Evolutionary conservation across 2,113 vertebrate genomes (phyloP).

Genomic region (Chascanopsetta lugubris): DNA sequence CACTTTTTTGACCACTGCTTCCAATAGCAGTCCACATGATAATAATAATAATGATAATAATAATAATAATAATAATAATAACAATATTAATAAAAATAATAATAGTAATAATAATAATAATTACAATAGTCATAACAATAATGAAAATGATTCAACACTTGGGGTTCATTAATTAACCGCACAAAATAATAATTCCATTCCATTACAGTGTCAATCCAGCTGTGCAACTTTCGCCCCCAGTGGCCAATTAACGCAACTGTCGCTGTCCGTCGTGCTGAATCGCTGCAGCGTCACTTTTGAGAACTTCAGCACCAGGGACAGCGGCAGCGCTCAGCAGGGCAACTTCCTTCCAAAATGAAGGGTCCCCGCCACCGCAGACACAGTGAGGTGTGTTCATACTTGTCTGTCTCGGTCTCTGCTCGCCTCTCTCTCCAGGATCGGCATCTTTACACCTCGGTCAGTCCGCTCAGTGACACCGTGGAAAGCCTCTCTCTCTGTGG

Average conservation of each 20-base stretch:
- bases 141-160: too few species aligned
- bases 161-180: not conserved
- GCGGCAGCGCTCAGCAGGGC: not conserved
- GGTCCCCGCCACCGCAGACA: not conserved
- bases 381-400: slow-evolving; percentile 60
- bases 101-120: too few species aligned
- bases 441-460: slow-evolving; percentile 68
- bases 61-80: too few species aligned
- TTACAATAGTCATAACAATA: too few species aligned
- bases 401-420: slow-evolving; percentile 53
- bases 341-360: not conserved
- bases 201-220: too few species aligned
- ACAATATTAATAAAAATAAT: too few species aligned
- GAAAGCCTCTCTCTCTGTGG: slow-evolving; percentile 12
- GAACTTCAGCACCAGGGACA: slow-evolving; percentile 32
- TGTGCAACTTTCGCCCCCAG: slow-evolving; percentile 32
- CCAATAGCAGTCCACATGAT: too few species aligned
- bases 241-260: slow-evolving; percentile 8
- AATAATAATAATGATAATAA: too few species aligned
- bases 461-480: slow-evolving; percentile 11
- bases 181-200: not conserved
- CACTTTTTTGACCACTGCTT: too few species aligned
- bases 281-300: not conserved
- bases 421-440: slow-evolving; percentile 60
- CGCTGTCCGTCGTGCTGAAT: slow-evolving; percentile 58